Percentiles rank a stretch among this genome's conserved stretches.
Conservation (phyloP, 2,888 invertebrate species). For the Psylliodes chrysocephalus region DNA sequence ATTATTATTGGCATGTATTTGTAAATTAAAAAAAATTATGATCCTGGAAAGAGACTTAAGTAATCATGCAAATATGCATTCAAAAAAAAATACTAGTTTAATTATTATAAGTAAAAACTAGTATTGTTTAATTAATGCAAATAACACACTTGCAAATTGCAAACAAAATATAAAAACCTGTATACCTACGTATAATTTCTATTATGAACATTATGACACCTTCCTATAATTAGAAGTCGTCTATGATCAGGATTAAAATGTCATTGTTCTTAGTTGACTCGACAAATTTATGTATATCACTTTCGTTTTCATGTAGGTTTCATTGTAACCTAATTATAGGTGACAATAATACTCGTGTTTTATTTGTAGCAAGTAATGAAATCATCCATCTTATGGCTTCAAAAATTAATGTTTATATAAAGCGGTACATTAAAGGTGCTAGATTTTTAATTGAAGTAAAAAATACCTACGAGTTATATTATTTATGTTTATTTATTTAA, state of each 20-base stretch:
- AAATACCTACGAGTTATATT: too few relatives aligned
- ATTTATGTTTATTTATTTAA: too few relatives aligned
- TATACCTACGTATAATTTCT: not conserved
- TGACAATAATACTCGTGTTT: constrained; percentile 5
- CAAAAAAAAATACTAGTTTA: not conserved
- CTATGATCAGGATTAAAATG: constrained; percentile 9
- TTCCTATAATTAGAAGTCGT: constrained; percentile 4
- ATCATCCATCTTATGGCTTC: not conserved
- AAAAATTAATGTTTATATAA: not conserved
- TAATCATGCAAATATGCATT: too few relatives aligned
- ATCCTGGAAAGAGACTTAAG: too few relatives aligned
- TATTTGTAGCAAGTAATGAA: not conserved
- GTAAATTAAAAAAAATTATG: too few relatives aligned
- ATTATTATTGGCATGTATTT: too few relatives aligned
- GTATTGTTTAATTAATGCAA: constrained; percentile 6
- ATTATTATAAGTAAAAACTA: not conserved
- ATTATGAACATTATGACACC: not conserved
- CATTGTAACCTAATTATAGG: constrained; percentile 15
- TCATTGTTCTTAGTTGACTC: constrained; percentile 1
- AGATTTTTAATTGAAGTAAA: too few relatives aligned
- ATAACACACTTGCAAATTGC: not conserved
- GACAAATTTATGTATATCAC: constrained; percentile 12
- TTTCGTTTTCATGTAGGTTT: constrained; percentile 9
- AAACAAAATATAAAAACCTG: constrained; percentile 1
- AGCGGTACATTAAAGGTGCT: too few relatives aligned